Conservation (phyloP, 2,113 vertebrate genomes). For the Conger conger region DNA sequence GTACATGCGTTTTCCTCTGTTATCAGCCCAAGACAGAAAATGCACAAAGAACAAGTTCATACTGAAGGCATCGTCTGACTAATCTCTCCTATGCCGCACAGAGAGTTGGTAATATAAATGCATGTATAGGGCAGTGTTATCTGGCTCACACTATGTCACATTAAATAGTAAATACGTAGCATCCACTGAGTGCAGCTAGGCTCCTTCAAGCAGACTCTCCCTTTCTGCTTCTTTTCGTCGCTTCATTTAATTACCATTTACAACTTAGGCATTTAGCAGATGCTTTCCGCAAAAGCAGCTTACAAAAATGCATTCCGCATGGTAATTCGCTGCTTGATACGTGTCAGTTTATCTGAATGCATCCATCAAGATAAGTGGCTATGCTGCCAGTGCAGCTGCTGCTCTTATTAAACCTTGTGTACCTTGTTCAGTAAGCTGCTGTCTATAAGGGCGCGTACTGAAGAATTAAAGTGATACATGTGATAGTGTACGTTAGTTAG, state of each 20-base stretch:
- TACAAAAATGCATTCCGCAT: too few relatives aligned
- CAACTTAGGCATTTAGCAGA: too few relatives aligned
- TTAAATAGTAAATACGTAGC: too few relatives aligned
- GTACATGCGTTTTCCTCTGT: neutral
- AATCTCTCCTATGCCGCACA: neutral
- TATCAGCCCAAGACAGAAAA: neutral
- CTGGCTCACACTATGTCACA: too few relatives aligned
- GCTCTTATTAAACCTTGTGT: neutral
- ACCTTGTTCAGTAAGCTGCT: neutral
- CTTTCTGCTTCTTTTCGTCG: too few relatives aligned
- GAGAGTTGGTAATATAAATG: neutral
- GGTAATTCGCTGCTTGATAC: neutral
- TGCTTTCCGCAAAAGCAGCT: too few relatives aligned
- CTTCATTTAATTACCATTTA: too few relatives aligned
- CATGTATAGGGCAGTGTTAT: too few relatives aligned
- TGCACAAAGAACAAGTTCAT: neutral
- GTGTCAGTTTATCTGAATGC: neutral
- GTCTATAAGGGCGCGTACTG: too few relatives aligned
- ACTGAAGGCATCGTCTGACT: neutral
- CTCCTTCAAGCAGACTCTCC: too few relatives aligned
- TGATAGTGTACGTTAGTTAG: neutral
- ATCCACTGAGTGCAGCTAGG: too few relatives aligned
- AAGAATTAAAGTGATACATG: too few relatives aligned
- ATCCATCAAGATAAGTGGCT: neutral
- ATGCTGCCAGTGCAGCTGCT: neutral